Percentiles rank a stretch among this genome's conserved stretches.
These are phyloP conservation scores for Nephrotoma guestfalica DNA, from an alignment of 2,888 invertebrate genomes.

Conservation along the genomic window DNA sequence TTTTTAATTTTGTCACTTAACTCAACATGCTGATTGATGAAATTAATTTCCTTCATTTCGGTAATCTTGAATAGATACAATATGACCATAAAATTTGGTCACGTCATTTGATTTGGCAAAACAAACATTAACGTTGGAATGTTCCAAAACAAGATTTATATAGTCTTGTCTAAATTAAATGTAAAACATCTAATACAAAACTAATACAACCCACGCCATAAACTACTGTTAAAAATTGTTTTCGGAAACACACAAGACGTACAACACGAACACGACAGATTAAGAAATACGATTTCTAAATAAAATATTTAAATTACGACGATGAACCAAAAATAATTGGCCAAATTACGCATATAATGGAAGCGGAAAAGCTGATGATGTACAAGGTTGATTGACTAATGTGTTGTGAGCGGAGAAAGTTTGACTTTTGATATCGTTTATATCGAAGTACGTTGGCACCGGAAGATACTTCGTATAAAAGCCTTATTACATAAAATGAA, in stretches of 20 bases:
- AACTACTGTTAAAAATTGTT: background rate
- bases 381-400: background rate
- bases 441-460: background rate
- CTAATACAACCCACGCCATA: background rate
- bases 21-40: no score
- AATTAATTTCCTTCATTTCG: no score
- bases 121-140: background rate
- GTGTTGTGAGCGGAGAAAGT: background rate
- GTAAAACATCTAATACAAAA: background rate
- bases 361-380: background rate
- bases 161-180: background rate
- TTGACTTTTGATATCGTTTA: background rate
- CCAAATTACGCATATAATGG: background rate
- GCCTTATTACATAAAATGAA: background rate
- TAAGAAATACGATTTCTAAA: background rate
- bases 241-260: background rate
- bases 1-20: no score
- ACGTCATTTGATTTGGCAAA: no score
- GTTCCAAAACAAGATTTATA: background rate
- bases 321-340: background rate
- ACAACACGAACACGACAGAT: background rate
- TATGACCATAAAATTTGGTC: no score
- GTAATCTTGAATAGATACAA: no score
- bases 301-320: background rate
- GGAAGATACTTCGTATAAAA: background rate